A percentile compares a stretch with the other conserved stretches of the same genome.
These are phyloP conservation scores for Ridgeia piscesae DNA, from an alignment of 1,140 invertebrate species.

Conservation along the genomic window DNA sequence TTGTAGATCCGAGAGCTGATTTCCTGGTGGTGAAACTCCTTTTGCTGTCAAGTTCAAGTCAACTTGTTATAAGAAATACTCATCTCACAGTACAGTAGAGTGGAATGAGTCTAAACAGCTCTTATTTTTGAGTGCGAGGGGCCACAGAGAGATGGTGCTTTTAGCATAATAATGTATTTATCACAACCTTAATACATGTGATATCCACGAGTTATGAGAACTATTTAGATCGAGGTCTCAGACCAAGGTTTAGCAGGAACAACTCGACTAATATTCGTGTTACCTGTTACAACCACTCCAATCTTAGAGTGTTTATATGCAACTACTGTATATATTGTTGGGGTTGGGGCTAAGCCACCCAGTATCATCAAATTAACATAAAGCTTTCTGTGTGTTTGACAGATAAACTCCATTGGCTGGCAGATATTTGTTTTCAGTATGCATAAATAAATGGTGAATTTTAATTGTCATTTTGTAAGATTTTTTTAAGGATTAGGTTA, in stretches of 20 bases:
- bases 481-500: too few relatives aligned
- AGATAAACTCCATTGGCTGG: too few relatives aligned
- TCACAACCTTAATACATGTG: not conserved
- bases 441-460: too few relatives aligned
- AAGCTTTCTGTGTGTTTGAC: too few relatives aligned
- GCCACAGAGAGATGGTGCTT: not conserved
- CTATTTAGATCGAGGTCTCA: not conserved
- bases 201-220: not conserved
- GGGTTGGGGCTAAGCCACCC: too few relatives aligned
- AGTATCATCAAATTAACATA: too few relatives aligned
- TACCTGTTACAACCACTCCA: too few relatives aligned
- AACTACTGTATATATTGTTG: too few relatives aligned
- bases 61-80: not conserved
- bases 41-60: not conserved
- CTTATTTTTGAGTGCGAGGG: not conserved
- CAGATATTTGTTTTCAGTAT: too few relatives aligned
- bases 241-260: not conserved
- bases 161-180: not conserved
- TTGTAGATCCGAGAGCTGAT: not conserved
- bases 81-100: not conserved
- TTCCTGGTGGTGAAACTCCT: not conserved
- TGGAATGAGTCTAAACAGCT: not conserved
- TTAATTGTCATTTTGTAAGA: too few relatives aligned
- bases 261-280: too few relatives aligned
- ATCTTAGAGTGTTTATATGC: too few relatives aligned